Evolutionary conservation across 1,140 invertebrate species (phyloP), one percentile per base, ranked within the genome.

Genomic region (Drosophila equinoxialis): DNA sequence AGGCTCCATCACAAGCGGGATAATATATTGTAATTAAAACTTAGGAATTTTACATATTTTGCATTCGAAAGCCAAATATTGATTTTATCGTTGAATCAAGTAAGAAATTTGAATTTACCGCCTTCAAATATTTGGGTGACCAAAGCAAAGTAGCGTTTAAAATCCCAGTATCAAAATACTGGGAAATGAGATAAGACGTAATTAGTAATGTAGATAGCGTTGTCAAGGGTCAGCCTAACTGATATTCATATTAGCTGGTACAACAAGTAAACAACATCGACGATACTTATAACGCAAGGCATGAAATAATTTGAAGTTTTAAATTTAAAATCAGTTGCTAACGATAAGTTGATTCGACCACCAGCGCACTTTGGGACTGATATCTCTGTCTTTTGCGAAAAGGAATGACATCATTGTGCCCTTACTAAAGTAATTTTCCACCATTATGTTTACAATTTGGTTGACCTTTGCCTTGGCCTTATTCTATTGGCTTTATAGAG

Each of bases 401-500:
- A 14, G 45, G 7, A 51, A 51, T 51, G 45, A 51, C 45, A 51
- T 23, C 45, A 51, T 51, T 23, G 8, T 0, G 10, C 3, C 17
- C 10, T 4, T 2, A 39, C 11, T 39, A 0, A 13, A 39, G 37
- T 13, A 39, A 39, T 39, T 51, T 10, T 20, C 45, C 17, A 51
- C 2, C 4, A 51, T 23, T 23, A 65, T 65, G 63, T 33, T 55
- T 66, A 37, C 59, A n/a, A 41, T 76, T 14, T 60, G 60, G 54
- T 37, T 80, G 1, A 17, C 77, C 5, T 39, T 85, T 14, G 62
- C 39, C 0, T 3, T 76, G 3, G 54, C 48, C 26, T 58, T 74
- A 26, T 17, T 86, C 13, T 67, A 82, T 51, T 86, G 78, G 74
- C 63, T 86, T 26, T 60, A 66, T 13, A 75, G 45, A 30, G 23